phyloP scores from a whole-genome alignment of 2,113 vertebrate species.

The Cyanoramphus novaezelandiae region DNA sequence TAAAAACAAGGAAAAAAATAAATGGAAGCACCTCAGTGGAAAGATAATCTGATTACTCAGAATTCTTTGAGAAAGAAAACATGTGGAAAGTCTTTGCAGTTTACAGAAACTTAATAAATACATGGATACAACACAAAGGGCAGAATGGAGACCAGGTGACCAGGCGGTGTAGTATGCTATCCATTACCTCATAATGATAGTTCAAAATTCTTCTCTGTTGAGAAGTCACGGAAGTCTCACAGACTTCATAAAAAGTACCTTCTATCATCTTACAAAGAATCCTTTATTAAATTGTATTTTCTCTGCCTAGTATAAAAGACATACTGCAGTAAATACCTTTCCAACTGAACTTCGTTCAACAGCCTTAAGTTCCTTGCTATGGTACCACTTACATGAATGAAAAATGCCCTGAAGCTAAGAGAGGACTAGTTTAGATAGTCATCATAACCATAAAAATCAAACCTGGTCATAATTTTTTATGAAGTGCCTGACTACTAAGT shows the following conservation, averaged over 20 bases:
- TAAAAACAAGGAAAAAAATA: not conserved
- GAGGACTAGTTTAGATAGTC: not conserved
- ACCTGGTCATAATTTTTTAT: not conserved
- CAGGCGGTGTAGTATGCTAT: not conserved
- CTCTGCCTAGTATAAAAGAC: not conserved
- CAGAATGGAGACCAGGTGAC: not conserved
- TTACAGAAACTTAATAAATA: not conserved
- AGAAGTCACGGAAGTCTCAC: not conserved
- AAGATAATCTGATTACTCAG: not conserved
- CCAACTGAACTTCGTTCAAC: not conserved
- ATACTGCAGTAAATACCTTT: not conserved
- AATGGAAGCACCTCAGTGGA: not conserved
- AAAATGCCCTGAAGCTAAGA: not conserved
- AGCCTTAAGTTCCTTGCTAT: not conserved
- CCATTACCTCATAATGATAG: not conserved
- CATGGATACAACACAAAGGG: not conserved
- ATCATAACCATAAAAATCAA: not conserved
- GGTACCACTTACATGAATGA: not conserved
- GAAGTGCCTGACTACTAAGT: not conserved
- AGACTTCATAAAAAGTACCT: not conserved
- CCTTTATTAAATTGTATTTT: not conserved
- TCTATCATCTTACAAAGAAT: not conserved
- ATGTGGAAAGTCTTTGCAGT: not conserved
- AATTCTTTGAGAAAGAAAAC: not conserved
- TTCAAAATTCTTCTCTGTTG: not conserved